Percentiles rank a stretch among this genome's conserved stretches.
phyloP scores from a whole-genome alignment of 1,140 invertebrate species.

The Oncopodura yosiiana region DNA sequence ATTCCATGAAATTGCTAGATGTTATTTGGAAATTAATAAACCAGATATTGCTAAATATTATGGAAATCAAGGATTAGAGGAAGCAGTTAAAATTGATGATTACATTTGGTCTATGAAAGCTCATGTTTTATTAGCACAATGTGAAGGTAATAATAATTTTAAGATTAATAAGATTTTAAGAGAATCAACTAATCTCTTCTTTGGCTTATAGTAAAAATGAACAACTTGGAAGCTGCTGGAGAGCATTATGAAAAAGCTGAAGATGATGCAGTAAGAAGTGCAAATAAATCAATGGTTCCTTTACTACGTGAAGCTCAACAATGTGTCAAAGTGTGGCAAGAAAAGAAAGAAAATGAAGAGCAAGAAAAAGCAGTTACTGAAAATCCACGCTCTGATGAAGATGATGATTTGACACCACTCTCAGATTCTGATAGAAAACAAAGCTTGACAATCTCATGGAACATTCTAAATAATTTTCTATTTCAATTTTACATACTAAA shows the following conservation, averaged over 20 bases:
- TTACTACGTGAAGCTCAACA: conserved; percentile 32
- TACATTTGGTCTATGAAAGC: conserved; percentile 34
- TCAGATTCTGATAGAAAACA: too few species aligned
- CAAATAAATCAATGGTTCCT: conserved; percentile 23
- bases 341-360: too few species aligned
- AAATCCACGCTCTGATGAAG: too few species aligned
- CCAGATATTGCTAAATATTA: conserved; percentile 30
- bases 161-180: not conserved
- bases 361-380: too few species aligned
- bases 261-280: conserved; percentile 12
- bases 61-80: conserved; percentile 26
- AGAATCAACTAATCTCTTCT: not conserved
- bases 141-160: conserved; percentile 23
- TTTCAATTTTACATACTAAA: too few species aligned
- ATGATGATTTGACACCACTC: too few species aligned
- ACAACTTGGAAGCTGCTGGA: conserved; percentile 17
- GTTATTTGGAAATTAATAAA: conserved; percentile 32
- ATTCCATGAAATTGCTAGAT: conserved; percentile 33
- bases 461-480: too few species aligned
- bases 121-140: conserved; percentile 29
- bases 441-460: too few species aligned
- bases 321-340: conserved; percentile 27
- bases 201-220: conserved; percentile 30
- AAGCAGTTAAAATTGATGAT: conserved; percentile 30
- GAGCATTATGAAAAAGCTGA: conserved; percentile 23